Conservation (phyloP, 2,113 vertebrate species). For the Hippocampus zosterae region DNA sequence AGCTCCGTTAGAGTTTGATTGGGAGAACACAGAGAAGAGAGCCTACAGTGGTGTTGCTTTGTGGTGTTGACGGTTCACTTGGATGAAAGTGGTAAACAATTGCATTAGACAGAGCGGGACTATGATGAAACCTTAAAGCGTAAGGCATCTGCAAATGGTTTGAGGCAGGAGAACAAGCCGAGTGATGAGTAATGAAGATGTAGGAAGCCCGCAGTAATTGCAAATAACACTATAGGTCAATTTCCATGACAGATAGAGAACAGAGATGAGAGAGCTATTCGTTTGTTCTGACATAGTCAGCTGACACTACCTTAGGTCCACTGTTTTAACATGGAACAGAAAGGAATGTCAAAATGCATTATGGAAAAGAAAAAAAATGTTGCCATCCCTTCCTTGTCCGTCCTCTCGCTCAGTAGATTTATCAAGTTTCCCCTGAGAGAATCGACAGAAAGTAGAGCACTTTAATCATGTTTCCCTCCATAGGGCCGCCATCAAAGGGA, state of each 20-base stretch:
- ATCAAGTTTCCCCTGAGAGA: constrained; percentile 59
- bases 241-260: constrained; percentile 30
- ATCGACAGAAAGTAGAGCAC: constrained; percentile 64
- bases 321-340: constrained; percentile 12
- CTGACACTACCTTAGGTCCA: background rate
- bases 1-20: background rate
- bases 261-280: background rate
- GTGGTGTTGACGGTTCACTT: constrained; percentile 2
- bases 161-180: constrained; percentile 13
- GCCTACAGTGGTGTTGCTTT: background rate
- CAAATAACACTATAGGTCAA: constrained; percentile 25
- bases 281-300: constrained; percentile 7
- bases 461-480: constrained; percentile 71
- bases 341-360: constrained; percentile 31
- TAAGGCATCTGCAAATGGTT: constrained; percentile 16
- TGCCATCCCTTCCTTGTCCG: constrained; percentile 15
- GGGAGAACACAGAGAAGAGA: background rate
- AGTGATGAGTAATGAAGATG: constrained; percentile 17
- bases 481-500: constrained; percentile 58
- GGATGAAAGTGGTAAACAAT: constrained; percentile 23
- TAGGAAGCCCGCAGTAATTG: constrained; percentile 22
- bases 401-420: constrained; percentile 52
- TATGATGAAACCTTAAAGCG: constrained; percentile 9
- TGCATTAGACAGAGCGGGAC: background rate
- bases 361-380: constrained; percentile 26